phyloP scores from a whole-genome alignment of 1,140 invertebrate species.

The Eumaeus atala region DNA sequence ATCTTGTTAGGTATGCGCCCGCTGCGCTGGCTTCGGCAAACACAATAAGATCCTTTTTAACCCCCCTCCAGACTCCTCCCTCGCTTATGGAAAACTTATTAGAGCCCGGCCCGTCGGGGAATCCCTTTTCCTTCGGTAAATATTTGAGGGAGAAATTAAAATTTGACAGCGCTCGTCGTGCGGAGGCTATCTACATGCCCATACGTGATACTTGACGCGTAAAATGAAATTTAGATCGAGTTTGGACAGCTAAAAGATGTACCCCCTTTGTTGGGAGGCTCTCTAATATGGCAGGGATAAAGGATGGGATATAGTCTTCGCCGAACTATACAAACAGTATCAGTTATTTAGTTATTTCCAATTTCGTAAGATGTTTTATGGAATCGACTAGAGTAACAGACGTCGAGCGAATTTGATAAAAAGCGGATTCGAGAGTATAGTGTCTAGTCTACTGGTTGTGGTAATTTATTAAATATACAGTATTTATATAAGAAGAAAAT shows the following conservation, averaged over 20 bases:
- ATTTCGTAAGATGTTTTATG: no score
- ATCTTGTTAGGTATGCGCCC: constrained; percentile 72
- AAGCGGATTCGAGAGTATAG: no score
- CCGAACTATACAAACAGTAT: constrained; percentile 4
- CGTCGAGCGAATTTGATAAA: no score
- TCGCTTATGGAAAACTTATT: constrained; percentile 73
- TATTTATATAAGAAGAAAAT: no score
- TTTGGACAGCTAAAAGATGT: constrained; percentile 49
- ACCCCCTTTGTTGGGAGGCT: constrained; percentile 24
- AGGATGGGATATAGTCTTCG: constrained; percentile 20
- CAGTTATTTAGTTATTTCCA: constrained; percentile 6
- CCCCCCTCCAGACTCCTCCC: constrained; percentile 27
- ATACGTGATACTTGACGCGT: constrained; percentile 67
- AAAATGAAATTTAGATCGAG: constrained; percentile 72
- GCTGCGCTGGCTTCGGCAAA: constrained; percentile 70
- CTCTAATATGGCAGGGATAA: constrained; percentile 29
- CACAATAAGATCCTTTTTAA: constrained; percentile 66
- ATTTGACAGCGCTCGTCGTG: constrained; percentile 68
- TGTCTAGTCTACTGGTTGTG: no score
- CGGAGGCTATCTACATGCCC: constrained; percentile 59
- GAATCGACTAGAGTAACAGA: no score
- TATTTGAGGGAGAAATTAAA: constrained; percentile 74
- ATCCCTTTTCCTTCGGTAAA: constrained; percentile 73
- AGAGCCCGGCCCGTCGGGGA: constrained; percentile 66
- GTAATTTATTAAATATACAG: no score